These are phyloP conservation scores for Matsumyia berberina DNA, from an alignment of 2,888 invertebrate genomes.

Conservation along the genomic window DNA sequence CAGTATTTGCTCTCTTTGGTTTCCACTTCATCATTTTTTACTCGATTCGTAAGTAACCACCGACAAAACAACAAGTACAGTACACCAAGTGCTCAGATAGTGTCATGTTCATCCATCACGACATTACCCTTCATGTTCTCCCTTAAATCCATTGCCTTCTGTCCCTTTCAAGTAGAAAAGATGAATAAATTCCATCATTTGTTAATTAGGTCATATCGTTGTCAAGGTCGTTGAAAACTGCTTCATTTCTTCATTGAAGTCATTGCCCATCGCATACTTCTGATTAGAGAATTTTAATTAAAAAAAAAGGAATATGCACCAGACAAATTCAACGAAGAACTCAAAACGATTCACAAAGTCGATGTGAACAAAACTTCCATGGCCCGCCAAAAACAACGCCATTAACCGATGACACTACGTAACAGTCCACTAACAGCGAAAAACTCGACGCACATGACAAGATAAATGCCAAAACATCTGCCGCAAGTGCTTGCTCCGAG, in stretches of 20 bases:
- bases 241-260: neutral
- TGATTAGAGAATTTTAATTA: neutral
- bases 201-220: neutral
- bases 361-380: constrained; percentile 59
- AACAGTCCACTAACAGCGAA: constrained; percentile 21
- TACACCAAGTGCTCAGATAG: too few species aligned
- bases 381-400: constrained; percentile 27
- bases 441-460: constrained; percentile 44
- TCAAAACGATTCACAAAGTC: neutral
- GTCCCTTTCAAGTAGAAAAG: too few species aligned
- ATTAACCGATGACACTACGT: neutral
- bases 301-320: too few species aligned
- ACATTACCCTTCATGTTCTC: too few species aligned
- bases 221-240: neutral
- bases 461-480: constrained; percentile 47
- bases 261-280: neutral
- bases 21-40: too few species aligned
- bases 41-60: too few species aligned
- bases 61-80: too few species aligned
- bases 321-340: neutral
- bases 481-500: constrained; percentile 1
- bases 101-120: too few species aligned
- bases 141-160: too few species aligned
- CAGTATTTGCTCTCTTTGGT: too few species aligned
- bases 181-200: neutral